Conservation (phyloP, 2,113 vertebrate species). For the Oncorhynchus gorbuscha region DNA sequence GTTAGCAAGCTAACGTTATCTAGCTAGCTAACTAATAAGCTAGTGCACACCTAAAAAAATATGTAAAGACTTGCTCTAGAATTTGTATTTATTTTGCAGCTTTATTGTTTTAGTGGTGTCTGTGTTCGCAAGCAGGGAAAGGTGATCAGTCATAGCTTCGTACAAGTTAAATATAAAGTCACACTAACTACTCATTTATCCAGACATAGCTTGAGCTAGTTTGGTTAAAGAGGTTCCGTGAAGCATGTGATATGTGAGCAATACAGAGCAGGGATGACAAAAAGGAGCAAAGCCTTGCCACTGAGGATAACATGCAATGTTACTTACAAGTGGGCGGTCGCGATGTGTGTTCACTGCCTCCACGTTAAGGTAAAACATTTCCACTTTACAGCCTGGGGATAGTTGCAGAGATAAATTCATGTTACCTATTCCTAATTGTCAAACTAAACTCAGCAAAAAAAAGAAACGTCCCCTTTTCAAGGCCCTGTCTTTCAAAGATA, state of each 20-base stretch:
- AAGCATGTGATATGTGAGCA: neutral
- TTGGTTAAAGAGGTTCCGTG: conserved; percentile 16
- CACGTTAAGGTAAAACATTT: conserved; percentile 86
- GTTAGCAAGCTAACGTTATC: no score
- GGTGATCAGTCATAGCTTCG: conserved; percentile 31
- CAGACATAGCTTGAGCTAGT: conserved; percentile 35
- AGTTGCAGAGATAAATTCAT: neutral
- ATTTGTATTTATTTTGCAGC: no score
- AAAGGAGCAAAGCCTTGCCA: conserved; percentile 30
- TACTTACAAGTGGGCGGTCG: conserved; percentile 87
- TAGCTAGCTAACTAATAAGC: neutral
- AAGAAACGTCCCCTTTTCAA: no score
- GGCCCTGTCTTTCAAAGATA: no score
- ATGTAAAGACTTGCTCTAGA: no score
- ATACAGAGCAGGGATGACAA: conserved; percentile 19
- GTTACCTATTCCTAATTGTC: neutral
- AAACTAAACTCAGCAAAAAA: no score
- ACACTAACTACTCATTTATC: conserved; percentile 14
- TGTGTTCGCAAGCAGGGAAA: conserved; percentile 41
- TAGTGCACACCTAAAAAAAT: neutral
- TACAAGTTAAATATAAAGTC: conserved; percentile 2
- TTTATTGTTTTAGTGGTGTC: conserved; percentile 7
- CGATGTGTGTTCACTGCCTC: conserved; percentile 95
- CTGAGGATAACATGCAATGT: conserved; percentile 1
- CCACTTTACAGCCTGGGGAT: conserved; percentile 90